Conservation (phyloP, 2,113 vertebrate genomes). For the Tupaia tana region DNA sequence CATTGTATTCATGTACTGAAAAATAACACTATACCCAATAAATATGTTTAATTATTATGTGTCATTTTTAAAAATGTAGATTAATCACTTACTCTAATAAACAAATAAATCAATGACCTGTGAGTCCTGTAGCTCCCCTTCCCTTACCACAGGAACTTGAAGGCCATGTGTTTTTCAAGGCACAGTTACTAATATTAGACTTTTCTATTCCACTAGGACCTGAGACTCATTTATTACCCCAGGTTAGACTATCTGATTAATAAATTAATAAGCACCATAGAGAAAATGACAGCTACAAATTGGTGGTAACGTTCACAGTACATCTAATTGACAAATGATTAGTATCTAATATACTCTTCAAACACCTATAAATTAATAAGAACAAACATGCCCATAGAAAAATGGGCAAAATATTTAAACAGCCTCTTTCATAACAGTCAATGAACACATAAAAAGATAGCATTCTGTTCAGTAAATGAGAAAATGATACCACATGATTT, state of each 20-base stretch:
- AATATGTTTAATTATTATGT: no score
- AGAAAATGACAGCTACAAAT: neutral
- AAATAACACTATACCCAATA: no score
- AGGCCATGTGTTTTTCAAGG: neutral
- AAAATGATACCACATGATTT: neutral
- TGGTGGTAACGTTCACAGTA: neutral
- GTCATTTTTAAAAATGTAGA: no score
- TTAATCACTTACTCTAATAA: no score
- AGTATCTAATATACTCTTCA: neutral
- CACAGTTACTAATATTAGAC: neutral
- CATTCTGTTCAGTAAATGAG: slow-evolving; percentile 10
- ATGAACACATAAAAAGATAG: neutral
- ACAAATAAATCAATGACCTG: no score
- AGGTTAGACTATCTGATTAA: neutral
- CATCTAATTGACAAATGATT: neutral
- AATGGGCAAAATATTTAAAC: slow-evolving; percentile 7
- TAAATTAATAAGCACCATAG: neutral
- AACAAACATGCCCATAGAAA: neutral
- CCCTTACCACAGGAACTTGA: neutral
- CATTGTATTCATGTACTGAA: no score
- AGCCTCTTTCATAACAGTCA: neutral
- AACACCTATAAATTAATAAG: neutral
- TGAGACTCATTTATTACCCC: neutral
- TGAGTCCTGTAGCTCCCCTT: neutral
- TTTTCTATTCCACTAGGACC: neutral